Evolutionary conservation across 2,888 invertebrate genomes (phyloP), one percentile per base, ranked within the genome.

Genomic region (Ormyrus labotus): DNA sequence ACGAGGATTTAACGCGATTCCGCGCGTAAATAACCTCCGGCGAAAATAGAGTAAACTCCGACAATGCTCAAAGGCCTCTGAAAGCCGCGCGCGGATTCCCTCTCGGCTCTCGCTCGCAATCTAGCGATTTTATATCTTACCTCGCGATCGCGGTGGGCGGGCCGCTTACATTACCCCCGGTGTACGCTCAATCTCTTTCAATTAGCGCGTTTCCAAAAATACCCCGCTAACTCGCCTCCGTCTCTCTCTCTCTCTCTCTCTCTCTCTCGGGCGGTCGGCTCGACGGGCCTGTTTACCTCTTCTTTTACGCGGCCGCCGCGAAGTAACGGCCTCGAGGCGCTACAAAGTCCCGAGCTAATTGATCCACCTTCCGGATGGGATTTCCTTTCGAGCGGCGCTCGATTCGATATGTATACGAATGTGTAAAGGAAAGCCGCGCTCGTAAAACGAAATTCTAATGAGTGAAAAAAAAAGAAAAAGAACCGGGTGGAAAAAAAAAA

Each of bases 161-260:
- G 48, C 76, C 13, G 77, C 68, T 76, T 77, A 73, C 69, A 73
- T 81, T 78, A 71, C 67, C 61, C 74, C 55, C 68, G 57, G 63
- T 64, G 58, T n/a, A 58, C 72, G 75, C 76, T 73, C 80, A 77
- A 79, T 82, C 80, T 82, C 80, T 73, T 80, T 80, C 77, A 80
- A 82, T 82, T 82, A 82, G 82, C 80, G 67, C 77, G 70, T 78
- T 77, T 80, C 82, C 80, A 80, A 80, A 82, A 82, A 77, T 77
- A 80, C 51, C 34, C 68, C 13, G 55, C 80, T 65, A 63, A 69
- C 69, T 78, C 45, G 72, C 6, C 19, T 6, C 60, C 9, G n/a
- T n/a, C n/a, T n/a, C n/a, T n/a, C n/a, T n/a, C n/a, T n/a, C 65
- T 2, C 53, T 6, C 55, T 19, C 8, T 34, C 76, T 51, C 45